Evolutionary conservation across 1,140 invertebrate genomes (phyloP).

Genomic region (Streblospio benedicti): DNA sequence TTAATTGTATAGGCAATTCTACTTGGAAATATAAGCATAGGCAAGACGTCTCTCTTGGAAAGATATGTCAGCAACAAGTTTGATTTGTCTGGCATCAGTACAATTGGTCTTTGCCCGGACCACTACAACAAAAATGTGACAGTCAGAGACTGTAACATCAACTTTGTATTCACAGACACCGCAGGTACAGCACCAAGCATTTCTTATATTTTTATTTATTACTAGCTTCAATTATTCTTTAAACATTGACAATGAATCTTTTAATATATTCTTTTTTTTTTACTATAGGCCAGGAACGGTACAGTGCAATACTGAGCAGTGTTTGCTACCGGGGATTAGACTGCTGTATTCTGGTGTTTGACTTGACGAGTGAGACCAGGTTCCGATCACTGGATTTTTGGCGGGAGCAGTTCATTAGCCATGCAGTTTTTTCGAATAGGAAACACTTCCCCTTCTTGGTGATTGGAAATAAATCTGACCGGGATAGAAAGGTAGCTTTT

Average conservation of each 20-base stretch:
- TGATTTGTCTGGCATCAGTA: too few relatives aligned
- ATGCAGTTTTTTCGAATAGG: conserved; percentile 86
- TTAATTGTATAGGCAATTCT: too few relatives aligned
- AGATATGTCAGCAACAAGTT: conserved; percentile 99
- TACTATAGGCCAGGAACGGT: conserved; percentile 93
- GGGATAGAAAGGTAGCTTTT: too few relatives aligned
- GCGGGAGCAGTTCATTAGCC: conserved; percentile 97
- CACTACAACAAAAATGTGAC: conserved; percentile 99
- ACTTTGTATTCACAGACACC: conserved; percentile 99
- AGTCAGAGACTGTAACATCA: too few relatives aligned
- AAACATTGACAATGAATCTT: not conserved
- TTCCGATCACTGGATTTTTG: conserved; percentile 98
- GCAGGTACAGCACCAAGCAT: conserved; percentile 94
- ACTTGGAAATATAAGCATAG: too few relatives aligned
- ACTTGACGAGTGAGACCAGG: conserved; percentile 92
- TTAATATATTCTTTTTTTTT: conserved; percentile 80
- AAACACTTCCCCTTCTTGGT: conserved; percentile 99
- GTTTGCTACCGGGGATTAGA: conserved; percentile 98
- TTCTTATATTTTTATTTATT: conserved; percentile 85
- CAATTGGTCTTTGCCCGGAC: too few relatives aligned
- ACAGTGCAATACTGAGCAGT: conserved; percentile 73
- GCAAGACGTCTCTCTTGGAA: conserved; percentile 99
- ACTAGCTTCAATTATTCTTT: not conserved
- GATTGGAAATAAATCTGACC: conserved; percentile 95
- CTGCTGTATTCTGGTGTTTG: conserved; percentile 94